Evolutionary conservation across 1,140 invertebrate species (phyloP).

Genomic region (Heliconius melpomene): DNA sequence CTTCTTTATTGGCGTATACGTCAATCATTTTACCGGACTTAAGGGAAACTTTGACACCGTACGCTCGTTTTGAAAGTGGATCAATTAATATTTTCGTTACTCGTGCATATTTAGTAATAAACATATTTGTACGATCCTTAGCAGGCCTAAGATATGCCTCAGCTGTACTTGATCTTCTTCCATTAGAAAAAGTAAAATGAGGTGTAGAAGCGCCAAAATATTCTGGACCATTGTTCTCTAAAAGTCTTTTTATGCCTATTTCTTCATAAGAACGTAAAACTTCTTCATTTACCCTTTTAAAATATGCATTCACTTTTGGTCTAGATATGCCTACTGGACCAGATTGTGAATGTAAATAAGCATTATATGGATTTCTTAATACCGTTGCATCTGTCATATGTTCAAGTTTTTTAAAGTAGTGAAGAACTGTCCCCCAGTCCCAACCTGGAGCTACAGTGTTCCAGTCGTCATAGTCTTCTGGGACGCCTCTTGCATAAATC

Average conservation of each 20-base stretch:
- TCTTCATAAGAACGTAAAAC: constrained; percentile 59
- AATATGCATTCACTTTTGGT: constrained; percentile 50
- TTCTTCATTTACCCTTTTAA: constrained; percentile 48
- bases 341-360: constrained; percentile 56
- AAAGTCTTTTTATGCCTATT: constrained; percentile 57
- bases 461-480: constrained; percentile 89
- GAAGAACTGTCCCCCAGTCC: constrained; percentile 87
- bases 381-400: constrained; percentile 59
- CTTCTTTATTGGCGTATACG: constrained; percentile 76
- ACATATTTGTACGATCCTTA: constrained; percentile 81
- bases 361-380: constrained; percentile 50
- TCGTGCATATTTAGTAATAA: constrained; percentile 59
- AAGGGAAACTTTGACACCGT: constrained; percentile 83
- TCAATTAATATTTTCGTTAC: constrained; percentile 84
- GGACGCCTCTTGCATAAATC: constrained; percentile 89
- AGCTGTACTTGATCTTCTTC: constrained; percentile 83
- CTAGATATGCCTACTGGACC: constrained; percentile 63
- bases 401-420: constrained; percentile 72
- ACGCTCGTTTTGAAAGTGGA: constrained; percentile 81
- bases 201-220: constrained; percentile 55
- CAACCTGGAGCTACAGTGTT: constrained; percentile 83
- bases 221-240: constrained; percentile 66
- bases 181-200: constrained; percentile 83
- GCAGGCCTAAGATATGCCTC: constrained; percentile 83
- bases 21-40: constrained; percentile 71